phyloP scores from a whole-genome alignment of 2,888 invertebrate genomes.

The Omphaloscelis lunosa region DNA sequence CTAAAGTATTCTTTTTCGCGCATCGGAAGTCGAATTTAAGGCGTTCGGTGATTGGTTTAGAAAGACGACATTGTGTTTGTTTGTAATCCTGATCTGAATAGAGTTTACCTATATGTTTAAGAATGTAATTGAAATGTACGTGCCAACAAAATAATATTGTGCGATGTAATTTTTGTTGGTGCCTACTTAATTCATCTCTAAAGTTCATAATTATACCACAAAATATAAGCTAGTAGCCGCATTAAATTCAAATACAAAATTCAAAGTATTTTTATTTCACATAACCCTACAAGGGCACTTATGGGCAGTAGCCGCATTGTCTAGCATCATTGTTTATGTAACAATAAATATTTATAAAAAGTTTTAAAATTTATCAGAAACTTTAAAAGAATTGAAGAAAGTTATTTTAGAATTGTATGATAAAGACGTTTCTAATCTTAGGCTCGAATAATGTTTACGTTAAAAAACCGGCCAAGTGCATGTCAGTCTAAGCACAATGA shows the following conservation, averaged over 20 bases:
- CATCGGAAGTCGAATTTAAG: slow-evolving; percentile 38
- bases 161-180: neutral
- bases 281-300: no score
- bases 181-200: no score
- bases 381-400: slow-evolving; percentile 3
- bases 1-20: slow-evolving; percentile 51
- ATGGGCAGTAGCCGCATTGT: neutral
- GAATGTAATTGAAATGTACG: neutral
- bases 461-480: neutral
- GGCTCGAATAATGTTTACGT: neutral
- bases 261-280: no score
- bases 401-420: neutral
- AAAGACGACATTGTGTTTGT: slow-evolving; percentile 11
- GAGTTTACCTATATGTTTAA: neutral
- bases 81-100: slow-evolving; percentile 8
- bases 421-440: neutral
- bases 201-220: neutral
- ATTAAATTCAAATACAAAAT: no score
- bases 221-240: neutral
- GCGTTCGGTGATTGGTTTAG: slow-evolving; percentile 43
- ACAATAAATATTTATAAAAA: slow-evolving; percentile 15
- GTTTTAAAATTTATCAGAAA: neutral
- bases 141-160: no score
- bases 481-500: no score
- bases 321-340: neutral